phyloP scores from a whole-genome alignment of 2,797 vertebrate genomes.

The Varecia variegata region DNA sequence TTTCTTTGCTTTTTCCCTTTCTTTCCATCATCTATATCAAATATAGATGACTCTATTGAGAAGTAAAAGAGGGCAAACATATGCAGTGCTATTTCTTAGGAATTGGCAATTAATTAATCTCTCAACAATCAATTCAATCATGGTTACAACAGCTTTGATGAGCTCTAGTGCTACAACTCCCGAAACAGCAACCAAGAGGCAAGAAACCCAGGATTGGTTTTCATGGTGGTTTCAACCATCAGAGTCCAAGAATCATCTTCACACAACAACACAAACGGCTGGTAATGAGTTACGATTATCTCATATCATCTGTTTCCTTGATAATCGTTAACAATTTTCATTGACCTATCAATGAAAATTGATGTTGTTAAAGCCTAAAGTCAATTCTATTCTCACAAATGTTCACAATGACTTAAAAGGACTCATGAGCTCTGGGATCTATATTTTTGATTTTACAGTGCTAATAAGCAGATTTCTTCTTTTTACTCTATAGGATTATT shows the following conservation, averaged over 20 bases:
- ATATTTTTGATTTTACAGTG: not conserved
- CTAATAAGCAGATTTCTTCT: slow-evolving; percentile 20
- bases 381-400: not conserved
- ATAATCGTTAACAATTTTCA: slow-evolving; percentile 2
- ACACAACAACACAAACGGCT: slow-evolving; percentile 42
- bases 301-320: not conserved
- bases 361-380: not conserved
- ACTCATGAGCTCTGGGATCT: not conserved
- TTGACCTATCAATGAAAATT: not conserved
- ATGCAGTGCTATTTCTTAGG: not conserved
- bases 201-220: slow-evolving; percentile 52
- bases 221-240: slow-evolving; percentile 58
- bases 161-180: slow-evolving; percentile 26
- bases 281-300: slow-evolving; percentile 54
- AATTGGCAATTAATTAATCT: slow-evolving; percentile 56
- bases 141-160: slow-evolving; percentile 67
- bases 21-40: not conserved
- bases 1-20: not conserved
- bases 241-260: slow-evolving; percentile 39
- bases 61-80: not conserved
- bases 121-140: slow-evolving; percentile 59
- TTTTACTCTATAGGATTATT: not conserved
- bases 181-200: slow-evolving; percentile 25
- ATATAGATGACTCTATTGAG: not conserved
- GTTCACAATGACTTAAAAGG: not conserved